Percentiles rank a stretch among this genome's conserved stretches.
These are phyloP conservation scores for Mya arenaria DNA, from an alignment of 1,140 invertebrate genomes.

Conservation along the genomic window DNA sequence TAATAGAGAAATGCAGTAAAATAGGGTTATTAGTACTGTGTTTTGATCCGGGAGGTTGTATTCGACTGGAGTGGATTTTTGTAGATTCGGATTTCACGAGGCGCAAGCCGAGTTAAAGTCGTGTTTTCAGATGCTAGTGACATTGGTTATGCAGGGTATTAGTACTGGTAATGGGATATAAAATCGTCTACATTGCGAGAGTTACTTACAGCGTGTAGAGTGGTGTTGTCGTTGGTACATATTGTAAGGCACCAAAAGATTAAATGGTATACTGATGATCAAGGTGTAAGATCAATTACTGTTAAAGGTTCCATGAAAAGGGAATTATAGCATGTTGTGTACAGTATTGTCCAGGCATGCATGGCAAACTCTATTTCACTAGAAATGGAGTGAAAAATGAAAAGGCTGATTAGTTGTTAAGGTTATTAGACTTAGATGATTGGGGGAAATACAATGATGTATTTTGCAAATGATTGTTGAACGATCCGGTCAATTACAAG, in stretches of 20 bases:
- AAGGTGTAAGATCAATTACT: not conserved
- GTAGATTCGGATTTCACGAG: too few species aligned
- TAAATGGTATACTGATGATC: not conserved
- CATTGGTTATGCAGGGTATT: conserved; percentile 3
- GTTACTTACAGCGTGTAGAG: not conserved
- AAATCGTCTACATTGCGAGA: not conserved
- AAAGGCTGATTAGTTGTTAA: conserved; percentile 24
- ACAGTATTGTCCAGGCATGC: not conserved
- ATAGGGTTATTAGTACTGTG: too few species aligned
- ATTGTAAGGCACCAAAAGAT: not conserved
- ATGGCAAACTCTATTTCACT: conserved; percentile 1
- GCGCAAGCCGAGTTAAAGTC: too few species aligned
- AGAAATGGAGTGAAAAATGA: conserved; percentile 20
- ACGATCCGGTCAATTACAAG: not conserved
- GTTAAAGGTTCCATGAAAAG: conserved; percentile 18
- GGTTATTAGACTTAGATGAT: not conserved
- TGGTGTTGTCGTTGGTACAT: not conserved
- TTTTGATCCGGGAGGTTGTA: too few species aligned
- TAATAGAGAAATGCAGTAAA: too few species aligned
- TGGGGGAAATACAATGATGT: not conserved
- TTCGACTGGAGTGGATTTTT: too few species aligned
- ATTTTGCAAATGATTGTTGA: not conserved
- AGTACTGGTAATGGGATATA: conserved; percentile 9
- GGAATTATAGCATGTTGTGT: not conserved
- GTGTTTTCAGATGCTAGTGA: too few species aligned